Conservation (phyloP, 2,797 vertebrate genomes). For the Microhierax caerulescens region DNA sequence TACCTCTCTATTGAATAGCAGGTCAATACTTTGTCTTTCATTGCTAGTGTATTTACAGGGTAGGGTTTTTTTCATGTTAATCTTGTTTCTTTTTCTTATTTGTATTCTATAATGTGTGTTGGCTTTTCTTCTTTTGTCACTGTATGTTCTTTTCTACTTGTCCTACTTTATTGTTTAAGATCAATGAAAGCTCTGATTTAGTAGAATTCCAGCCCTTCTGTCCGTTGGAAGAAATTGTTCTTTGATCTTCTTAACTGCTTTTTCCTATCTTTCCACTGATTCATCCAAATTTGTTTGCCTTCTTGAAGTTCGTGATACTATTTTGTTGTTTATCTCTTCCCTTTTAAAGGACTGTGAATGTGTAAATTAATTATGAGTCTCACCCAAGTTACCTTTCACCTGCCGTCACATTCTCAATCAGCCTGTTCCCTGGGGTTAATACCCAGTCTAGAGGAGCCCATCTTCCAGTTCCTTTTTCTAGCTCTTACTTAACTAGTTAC, state of each 20-base stretch:
- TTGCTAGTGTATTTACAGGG: neutral
- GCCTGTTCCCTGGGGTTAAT: neutral
- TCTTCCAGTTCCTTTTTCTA: neutral
- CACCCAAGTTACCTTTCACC: neutral
- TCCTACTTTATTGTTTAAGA: neutral
- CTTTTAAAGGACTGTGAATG: neutral
- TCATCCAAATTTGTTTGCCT: neutral
- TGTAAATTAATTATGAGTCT: neutral
- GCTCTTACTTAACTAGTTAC: neutral
- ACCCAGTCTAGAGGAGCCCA: neutral
- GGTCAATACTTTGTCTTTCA: neutral
- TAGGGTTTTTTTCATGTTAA: neutral
- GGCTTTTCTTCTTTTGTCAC: neutral
- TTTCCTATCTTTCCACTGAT: neutral
- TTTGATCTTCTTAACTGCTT: neutral
- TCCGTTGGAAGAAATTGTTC: neutral
- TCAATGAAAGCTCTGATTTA: neutral
- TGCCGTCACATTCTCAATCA: neutral
- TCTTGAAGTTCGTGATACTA: neutral
- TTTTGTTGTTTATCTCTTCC: neutral
- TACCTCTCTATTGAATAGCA: neutral
- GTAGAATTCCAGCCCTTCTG: neutral
- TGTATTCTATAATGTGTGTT: neutral
- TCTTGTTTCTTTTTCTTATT: neutral
- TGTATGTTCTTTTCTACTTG: neutral